Evolutionary conservation across 2,113 vertebrate species (phyloP).

Genomic region (Hemichromis elongatus): DNA sequence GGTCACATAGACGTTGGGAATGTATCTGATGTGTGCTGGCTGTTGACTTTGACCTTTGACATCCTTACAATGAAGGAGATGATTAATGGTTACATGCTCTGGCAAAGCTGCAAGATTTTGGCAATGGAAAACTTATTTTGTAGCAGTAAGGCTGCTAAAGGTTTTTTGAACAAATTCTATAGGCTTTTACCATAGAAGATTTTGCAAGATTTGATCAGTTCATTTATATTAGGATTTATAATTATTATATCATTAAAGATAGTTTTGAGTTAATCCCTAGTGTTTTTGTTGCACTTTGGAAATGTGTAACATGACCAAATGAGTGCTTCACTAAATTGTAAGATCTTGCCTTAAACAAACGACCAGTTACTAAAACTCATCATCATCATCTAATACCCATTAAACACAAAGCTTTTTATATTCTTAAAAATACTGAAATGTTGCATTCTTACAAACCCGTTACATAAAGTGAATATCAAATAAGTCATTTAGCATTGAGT

Average conservation of each 20-base stretch:
- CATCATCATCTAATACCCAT: not conserved
- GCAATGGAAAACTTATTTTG: not conserved
- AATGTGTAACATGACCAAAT: not conserved
- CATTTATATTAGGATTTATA: not conserved
- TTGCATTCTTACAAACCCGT: not conserved
- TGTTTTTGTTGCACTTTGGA: not conserved
- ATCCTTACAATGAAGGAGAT: not conserved
- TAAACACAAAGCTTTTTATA: not conserved
- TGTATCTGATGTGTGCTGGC: not conserved
- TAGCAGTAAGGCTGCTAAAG: not conserved
- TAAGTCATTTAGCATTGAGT: not conserved
- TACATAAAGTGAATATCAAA: not conserved
- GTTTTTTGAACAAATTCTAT: not conserved
- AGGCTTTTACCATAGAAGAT: not conserved
- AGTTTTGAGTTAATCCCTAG: not conserved
- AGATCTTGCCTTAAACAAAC: not conserved
- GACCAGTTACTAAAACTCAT: not conserved
- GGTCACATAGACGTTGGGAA: not conserved
- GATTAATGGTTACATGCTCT: not conserved
- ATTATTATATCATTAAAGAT: not conserved
- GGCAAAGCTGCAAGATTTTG: not conserved
- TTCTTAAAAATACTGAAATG: not conserved
- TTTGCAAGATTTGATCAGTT: not conserved
- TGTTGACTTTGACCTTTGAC: conserved; percentile 31
- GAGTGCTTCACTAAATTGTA: not conserved